Evolutionary conservation across 2,113 vertebrate genomes (phyloP).

Genomic region (Alethe castanea): DNA sequence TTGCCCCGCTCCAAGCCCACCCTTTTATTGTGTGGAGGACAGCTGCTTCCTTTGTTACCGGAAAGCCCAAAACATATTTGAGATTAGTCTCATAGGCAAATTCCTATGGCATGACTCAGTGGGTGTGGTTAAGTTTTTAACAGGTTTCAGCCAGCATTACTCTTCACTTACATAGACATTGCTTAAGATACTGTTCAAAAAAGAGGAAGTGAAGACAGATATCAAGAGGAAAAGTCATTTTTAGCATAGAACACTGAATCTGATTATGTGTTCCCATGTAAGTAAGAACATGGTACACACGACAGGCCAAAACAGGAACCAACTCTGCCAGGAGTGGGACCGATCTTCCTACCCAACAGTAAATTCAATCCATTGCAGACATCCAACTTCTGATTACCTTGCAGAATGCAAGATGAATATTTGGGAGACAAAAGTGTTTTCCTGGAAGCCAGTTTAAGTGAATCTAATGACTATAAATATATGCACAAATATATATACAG

Average conservation of each 20-base stretch:
- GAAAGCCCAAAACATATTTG: not conserved
- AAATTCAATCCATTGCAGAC: not conserved
- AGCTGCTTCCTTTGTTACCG: constrained; percentile 31
- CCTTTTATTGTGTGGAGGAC: not conserved
- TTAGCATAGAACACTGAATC: not conserved
- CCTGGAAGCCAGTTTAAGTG: not conserved
- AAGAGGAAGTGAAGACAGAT: not conserved
- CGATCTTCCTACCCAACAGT: not conserved
- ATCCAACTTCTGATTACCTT: not conserved
- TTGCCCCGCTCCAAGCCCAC: not conserved
- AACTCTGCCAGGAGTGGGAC: not conserved
- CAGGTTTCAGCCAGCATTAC: not conserved
- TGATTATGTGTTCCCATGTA: not conserved
- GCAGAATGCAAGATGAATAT: not conserved
- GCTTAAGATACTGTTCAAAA: not conserved
- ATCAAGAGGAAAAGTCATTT: constrained; percentile 1
- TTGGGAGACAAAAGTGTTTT: not conserved
- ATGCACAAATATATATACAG: not conserved
- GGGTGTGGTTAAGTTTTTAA: constrained; percentile 13
- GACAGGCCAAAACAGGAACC: not conserved
- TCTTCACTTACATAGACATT: not conserved
- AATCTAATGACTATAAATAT: not conserved
- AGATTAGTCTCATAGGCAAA: not conserved
- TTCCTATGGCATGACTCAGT: constrained; percentile 11
- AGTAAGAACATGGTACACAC: not conserved